Evolutionary conservation across 2,888 invertebrate species (phyloP).

Genomic region (Seira musarum): DNA sequence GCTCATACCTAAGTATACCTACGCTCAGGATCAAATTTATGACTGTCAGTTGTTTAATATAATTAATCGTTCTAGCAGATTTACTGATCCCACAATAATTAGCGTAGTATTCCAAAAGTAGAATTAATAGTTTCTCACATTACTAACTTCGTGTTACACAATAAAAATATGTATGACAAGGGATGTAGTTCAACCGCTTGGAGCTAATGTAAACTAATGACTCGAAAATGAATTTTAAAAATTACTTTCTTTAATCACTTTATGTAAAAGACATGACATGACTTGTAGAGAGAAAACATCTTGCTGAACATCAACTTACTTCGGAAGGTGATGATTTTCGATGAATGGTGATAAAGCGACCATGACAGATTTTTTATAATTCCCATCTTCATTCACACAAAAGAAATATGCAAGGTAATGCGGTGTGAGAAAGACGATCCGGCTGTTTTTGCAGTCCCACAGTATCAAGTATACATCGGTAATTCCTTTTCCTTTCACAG

Average conservation of each 20-base stretch:
- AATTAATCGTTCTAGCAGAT: no score
- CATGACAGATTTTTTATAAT: constrained; percentile 36
- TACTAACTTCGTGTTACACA: no score
- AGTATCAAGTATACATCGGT: constrained; percentile 19
- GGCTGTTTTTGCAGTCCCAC: not conserved
- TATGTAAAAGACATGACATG: no score
- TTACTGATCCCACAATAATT: no score
- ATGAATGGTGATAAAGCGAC: constrained; percentile 49
- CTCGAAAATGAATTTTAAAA: constrained; percentile 30
- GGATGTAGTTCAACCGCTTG: constrained; percentile 33
- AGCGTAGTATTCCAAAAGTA: no score
- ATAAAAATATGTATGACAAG: no score
- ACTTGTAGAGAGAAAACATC: not conserved
- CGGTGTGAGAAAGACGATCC: constrained; percentile 55
- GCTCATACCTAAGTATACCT: no score
- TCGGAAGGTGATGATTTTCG: no score
- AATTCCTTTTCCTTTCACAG: constrained; percentile 7
- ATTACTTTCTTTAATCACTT: constrained; percentile 12
- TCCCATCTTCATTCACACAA: not conserved
- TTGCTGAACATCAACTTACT: no score
- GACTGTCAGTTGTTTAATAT: no score
- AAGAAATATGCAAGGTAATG: constrained; percentile 46
- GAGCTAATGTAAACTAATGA: constrained; percentile 50
- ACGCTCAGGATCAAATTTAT: no score
- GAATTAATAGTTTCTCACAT: no score